These are phyloP conservation scores for Lepus europaeus DNA, from an alignment of 2,113 vertebrate species.

Conservation along the genomic window DNA sequence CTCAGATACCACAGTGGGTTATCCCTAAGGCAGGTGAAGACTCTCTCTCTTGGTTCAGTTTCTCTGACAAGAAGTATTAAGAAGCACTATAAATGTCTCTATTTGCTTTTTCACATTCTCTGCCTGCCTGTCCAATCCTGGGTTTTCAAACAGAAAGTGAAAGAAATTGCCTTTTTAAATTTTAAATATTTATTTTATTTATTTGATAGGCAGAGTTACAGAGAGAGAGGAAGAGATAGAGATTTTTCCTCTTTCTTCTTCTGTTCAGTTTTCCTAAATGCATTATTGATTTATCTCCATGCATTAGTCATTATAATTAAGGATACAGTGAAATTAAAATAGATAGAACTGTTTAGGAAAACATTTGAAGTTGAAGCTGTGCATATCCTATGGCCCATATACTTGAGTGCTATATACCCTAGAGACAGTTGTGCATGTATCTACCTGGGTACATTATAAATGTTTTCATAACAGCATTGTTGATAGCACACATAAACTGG, in stretches of 20 bases:
- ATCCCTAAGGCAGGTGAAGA: neutral
- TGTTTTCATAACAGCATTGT: neutral
- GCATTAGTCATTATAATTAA: neutral
- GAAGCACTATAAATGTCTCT: neutral
- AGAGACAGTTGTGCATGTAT: neutral
- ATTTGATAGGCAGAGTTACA: no score
- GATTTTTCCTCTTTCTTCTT: neutral
- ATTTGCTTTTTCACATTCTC: neutral
- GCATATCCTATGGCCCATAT: neutral
- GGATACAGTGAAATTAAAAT: neutral
- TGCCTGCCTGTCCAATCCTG: neutral
- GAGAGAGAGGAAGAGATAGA: no score
- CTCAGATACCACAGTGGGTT: neutral
- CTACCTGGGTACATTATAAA: neutral
- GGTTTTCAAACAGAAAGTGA: no score
- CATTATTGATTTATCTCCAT: slow-evolving; percentile 14
- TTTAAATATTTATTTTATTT: no score
- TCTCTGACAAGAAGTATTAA: neutral
- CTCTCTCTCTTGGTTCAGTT: neutral
- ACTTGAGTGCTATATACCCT: neutral
- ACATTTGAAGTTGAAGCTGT: neutral
- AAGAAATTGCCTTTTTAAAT: no score
- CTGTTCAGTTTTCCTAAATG: neutral
- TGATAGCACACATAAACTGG: neutral
- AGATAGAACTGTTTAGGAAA: neutral